phyloP scores from a whole-genome alignment of 2,888 invertebrate species.

The Carterocephalus palaemon region DNA sequence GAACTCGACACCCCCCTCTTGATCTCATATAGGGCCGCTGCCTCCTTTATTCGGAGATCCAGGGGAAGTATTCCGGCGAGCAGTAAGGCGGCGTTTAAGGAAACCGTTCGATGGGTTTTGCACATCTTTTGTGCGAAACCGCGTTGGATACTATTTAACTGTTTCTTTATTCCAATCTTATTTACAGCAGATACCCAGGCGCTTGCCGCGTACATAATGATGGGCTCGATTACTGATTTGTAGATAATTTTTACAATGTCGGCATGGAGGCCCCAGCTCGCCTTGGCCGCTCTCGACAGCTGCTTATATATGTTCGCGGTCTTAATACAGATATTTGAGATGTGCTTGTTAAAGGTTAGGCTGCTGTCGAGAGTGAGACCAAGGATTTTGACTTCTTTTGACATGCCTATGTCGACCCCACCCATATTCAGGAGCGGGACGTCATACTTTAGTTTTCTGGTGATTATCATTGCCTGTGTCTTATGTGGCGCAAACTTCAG shows the following conservation, averaged over 20 bases:
- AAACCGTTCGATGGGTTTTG: conserved; percentile 26
- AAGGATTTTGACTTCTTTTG: conserved; percentile 14
- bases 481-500: conserved; percentile 24
- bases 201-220: not conserved
- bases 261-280: conserved; percentile 13
- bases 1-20: not conserved
- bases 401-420: conserved; percentile 7
- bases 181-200: not conserved
- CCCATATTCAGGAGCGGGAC: conserved; percentile 24
- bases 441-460: conserved; percentile 18
- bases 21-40: too few relatives aligned
- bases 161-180: not conserved
- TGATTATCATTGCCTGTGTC: conserved; percentile 23
- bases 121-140: conserved; percentile 23
- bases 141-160: conserved; percentile 10
- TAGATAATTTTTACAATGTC: too few relatives aligned
- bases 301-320: too few relatives aligned
- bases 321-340: too few relatives aligned
- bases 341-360: too few relatives aligned
- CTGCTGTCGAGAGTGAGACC: too few relatives aligned
- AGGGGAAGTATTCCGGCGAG: conserved; percentile 30
- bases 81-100: conserved; percentile 26
- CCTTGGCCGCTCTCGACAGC: conserved; percentile 21
- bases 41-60: conserved; percentile 28
- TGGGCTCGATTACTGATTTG: too few relatives aligned